Base-by-base conservation (phyloP, 1,140 invertebrate genomes). In the Pectinophora gossypiella region DNA sequence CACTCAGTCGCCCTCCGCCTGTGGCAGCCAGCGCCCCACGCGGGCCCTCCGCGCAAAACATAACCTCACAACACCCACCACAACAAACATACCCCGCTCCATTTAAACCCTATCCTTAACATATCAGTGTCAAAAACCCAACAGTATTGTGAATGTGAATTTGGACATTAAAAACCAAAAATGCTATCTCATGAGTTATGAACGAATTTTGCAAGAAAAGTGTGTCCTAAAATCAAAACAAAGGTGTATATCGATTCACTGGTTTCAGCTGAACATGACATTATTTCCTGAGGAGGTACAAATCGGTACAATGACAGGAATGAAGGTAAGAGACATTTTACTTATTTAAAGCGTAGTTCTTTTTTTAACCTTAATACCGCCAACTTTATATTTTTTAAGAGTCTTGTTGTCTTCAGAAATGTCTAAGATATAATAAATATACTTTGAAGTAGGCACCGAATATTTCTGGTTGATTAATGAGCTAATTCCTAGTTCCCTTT, bases 241-340 rank as follows among this genome's bases (percentile, higher is more conserved):
- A 76, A 73, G 68, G 69, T 76, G 64, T 74, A 64, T 74, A 83
- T 83, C 58, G 77, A 84, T 84, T 80, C 54, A 45, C 50, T 65
- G 69, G 51, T 64, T 56, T 64, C 64, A 54, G 54, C 56, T 68
- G 64, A 59, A 59, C n/a, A n/a, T n/a, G n/a, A n/a, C n/a, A n/a
- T n/a, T n/a, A n/a, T n/a, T n/a, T n/a, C n/a, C n/a, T n/a, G n/a
- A n/a, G n/a, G n/a, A n/a, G n/a, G n/a, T n/a, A n/a, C n/a, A n/a
- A n/a, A n/a, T n/a, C n/a, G n/a, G n/a, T n/a, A n/a, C n/a, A n/a
- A n/a, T n/a, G n/a, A n/a, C n/a, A n/a, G n/a, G n/a, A n/a, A n/a
- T n/a, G n/a, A n/a, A n/a, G n/a, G n/a, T n/a, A n/a, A n/a, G n/a
- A n/a, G n/a, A n/a, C n/a, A n/a, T n/a, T n/a, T n/a, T n/a, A n/a